Percentiles rank a stretch among this genome's conserved stretches.
These are phyloP conservation scores for Perca fluviatilis DNA, from an alignment of 2,113 vertebrate genomes.

Conservation along the genomic window DNA sequence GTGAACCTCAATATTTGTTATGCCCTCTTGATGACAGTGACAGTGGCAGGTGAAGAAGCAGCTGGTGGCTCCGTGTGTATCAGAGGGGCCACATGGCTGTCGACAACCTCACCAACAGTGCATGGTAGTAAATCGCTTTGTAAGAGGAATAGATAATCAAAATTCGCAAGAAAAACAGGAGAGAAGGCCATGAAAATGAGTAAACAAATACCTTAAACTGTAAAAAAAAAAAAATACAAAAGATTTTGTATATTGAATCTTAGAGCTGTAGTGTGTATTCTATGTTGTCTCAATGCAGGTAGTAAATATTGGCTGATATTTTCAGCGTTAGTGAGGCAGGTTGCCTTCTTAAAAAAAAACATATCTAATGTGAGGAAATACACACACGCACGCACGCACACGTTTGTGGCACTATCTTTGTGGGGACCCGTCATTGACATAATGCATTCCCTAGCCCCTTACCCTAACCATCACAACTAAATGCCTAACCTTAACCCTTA, in stretches of 20 bases:
- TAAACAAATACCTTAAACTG: background rate
- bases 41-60: slow-evolving; percentile 49
- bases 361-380: background rate
- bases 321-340: background rate
- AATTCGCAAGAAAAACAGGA: background rate
- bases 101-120: slow-evolving; percentile 15
- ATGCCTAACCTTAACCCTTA: no score
- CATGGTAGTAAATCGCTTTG: background rate
- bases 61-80: slow-evolving; percentile 45
- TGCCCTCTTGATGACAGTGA: background rate
- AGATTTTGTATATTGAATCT: no score
- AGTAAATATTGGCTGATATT: background rate
- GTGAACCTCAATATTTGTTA: slow-evolving; percentile 14
- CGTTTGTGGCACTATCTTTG: no score
- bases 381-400: no score
- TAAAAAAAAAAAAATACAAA: background rate
- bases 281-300: background rate
- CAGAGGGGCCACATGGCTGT: slow-evolving; percentile 27
- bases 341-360: background rate
- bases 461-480: no score
- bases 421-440: no score
- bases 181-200: background rate
- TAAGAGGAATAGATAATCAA: background rate
- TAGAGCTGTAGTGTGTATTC: no score
- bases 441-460: no score